Percentiles rank a stretch among this genome's conserved stretches.
Evolutionary conservation across 2,888 invertebrate genomes (phyloP).

Genomic region (Drosophila pegasa): DNA sequence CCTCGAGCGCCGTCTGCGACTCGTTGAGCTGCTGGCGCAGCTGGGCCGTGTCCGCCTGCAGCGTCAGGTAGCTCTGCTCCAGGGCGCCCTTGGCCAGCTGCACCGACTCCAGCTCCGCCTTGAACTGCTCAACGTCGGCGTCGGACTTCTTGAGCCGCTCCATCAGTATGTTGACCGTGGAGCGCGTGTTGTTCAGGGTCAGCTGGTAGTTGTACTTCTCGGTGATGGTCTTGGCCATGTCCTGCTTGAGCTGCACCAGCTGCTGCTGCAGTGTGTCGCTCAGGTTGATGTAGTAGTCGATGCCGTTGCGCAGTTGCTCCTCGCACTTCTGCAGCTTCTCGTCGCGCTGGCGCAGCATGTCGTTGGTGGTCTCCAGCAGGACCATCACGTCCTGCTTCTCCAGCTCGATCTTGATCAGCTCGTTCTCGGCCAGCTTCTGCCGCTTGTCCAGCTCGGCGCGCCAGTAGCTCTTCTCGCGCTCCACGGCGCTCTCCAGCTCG

Average conservation of each 20-base stretch:
- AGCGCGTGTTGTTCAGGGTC: slow-evolving; percentile 84
- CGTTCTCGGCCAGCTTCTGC: slow-evolving; percentile 86
- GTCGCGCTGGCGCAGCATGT: slow-evolving; percentile 84
- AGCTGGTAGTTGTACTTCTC: slow-evolving; percentile 85
- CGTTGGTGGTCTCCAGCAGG: slow-evolving; percentile 83
- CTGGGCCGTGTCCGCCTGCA: slow-evolving; percentile 79
- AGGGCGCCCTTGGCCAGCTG: slow-evolving; percentile 81
- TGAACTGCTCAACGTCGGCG: slow-evolving; percentile 84
- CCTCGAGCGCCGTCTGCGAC: slow-evolving; percentile 75
- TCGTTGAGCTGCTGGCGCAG: slow-evolving; percentile 77
- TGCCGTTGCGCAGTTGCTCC: slow-evolving; percentile 83
- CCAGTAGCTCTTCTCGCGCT: slow-evolving; percentile 85
- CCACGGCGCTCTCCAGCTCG: slow-evolving; percentile 84
- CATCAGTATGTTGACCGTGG: slow-evolving; percentile 85
- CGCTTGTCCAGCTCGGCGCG: slow-evolving; percentile 86
- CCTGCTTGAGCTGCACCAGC: slow-evolving; percentile 83
- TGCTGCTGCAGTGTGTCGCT: slow-evolving; percentile 84
- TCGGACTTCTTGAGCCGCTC: slow-evolving; percentile 85
- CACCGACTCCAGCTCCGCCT: slow-evolving; percentile 82
- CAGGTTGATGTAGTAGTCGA: slow-evolving; percentile 83
- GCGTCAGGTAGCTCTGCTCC: slow-evolving; percentile 77
- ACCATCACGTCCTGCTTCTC: slow-evolving; percentile 86
- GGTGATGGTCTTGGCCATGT: slow-evolving; percentile 83
- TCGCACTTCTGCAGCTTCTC: slow-evolving; percentile 84
- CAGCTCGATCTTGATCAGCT: slow-evolving; percentile 86